These are phyloP conservation scores for Augiades crinisus DNA, from an alignment of 2,888 invertebrate genomes.

Conservation along the genomic window DNA sequence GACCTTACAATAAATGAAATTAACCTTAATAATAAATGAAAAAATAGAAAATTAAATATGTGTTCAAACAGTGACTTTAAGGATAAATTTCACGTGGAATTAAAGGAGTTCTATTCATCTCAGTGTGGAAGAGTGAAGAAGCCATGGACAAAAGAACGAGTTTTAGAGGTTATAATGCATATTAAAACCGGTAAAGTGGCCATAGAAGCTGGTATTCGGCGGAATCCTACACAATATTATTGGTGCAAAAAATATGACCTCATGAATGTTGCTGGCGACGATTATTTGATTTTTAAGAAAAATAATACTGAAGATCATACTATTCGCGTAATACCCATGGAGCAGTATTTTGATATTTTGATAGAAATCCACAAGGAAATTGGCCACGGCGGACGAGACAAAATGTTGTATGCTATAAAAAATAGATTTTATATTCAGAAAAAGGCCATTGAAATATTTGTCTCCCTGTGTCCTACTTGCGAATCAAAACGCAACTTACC, in stretches of 20 bases:
- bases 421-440: conserved; percentile 32
- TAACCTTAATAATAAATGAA: no score
- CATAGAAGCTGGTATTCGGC: neutral
- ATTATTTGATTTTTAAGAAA: conserved; percentile 8
- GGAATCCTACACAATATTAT: conserved; percentile 3
- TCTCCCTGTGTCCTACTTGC: conserved; percentile 31
- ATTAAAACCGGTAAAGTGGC: neutral
- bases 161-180: neutral
- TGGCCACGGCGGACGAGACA: conserved; percentile 38
- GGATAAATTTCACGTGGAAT: no score
- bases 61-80: no score
- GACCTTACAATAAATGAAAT: no score
- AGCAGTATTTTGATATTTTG: conserved; percentile 17
- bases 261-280: conserved; percentile 6
- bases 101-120: no score
- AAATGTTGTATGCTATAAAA: conserved; percentile 34
- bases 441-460: conserved; percentile 33
- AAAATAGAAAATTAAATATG: no score
- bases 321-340: neutral
- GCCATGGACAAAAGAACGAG: conserved; percentile 10
- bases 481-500: neutral
- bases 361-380: conserved; percentile 33
- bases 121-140: neutral
- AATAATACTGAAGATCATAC: neutral
- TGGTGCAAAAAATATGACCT: conserved; percentile 12